Evolutionary conservation across 2,113 vertebrate genomes (phyloP).

Genomic region (Hippocampus zosterae): DNA sequence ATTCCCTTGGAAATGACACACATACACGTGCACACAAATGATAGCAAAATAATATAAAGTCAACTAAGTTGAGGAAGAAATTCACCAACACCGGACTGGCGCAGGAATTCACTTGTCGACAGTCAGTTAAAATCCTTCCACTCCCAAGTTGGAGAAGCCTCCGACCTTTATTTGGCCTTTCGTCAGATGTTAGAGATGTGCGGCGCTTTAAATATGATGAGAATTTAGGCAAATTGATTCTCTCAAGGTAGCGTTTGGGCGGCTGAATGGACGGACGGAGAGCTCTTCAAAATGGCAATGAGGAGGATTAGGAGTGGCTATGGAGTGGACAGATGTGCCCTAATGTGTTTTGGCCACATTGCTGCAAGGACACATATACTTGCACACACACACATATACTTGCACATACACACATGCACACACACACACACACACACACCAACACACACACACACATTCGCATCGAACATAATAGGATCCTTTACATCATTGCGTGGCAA

Average conservation of each 20-base stretch:
- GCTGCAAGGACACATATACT: constrained; percentile 40
- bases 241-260: constrained; percentile 27
- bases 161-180: constrained; percentile 5
- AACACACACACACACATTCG: constrained; percentile 12
- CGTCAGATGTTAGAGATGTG: neutral
- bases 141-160: neutral
- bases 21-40: neutral
- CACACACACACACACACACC: constrained; percentile 4
- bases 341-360: constrained; percentile 67
- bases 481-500: neutral
- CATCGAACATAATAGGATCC: constrained; percentile 31
- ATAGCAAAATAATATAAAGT: neutral
- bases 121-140: neutral
- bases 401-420: neutral
- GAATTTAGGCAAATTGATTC: constrained; percentile 21
- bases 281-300: constrained; percentile 53
- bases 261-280: constrained; percentile 26
- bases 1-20: neutral
- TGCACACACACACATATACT: constrained; percentile 1
- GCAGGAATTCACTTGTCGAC: neutral
- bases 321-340: constrained; percentile 67
- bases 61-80: neutral
- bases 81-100: neutral
- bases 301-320: constrained; percentile 53
- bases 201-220: constrained; percentile 21